These are phyloP conservation scores for Microctenopoma lineatum DNA, from an alignment of 2,797 vertebrate species.

Conservation along the genomic window DNA sequence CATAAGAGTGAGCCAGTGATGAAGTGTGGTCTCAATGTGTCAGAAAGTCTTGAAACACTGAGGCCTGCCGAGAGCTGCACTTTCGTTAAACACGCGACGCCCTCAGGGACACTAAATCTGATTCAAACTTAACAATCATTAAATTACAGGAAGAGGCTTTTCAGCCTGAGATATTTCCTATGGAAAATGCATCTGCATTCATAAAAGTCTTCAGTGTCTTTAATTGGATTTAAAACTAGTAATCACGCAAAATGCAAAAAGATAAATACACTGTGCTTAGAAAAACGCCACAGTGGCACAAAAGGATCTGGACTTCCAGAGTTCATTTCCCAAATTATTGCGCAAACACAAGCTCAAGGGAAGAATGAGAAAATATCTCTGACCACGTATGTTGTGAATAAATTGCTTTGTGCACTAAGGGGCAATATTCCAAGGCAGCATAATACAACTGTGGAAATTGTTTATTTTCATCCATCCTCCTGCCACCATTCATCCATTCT, in stretches of 20 bases:
- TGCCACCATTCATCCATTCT: conserved; percentile 69
- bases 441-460: conserved; percentile 65
- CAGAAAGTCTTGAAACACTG: conserved; percentile 24
- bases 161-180: conserved; percentile 60
- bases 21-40: conserved; percentile 39
- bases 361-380: conserved; percentile 37
- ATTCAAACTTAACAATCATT: conserved; percentile 39
- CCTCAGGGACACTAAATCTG: conserved; percentile 8
- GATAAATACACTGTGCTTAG: conserved; percentile 34
- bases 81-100: conserved; percentile 2
- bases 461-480: conserved; percentile 72
- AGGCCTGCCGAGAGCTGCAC: conserved; percentile 27
- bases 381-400: conserved; percentile 56
- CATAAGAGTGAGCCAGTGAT: conserved; percentile 31
- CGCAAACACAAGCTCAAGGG: conserved; percentile 33
- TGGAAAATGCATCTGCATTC: conserved; percentile 66
- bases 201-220: conserved; percentile 44
- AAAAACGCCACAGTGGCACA: conserved; percentile 7
- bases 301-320: conserved; percentile 34
- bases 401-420: conserved; percentile 56
- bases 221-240: conserved; percentile 77
- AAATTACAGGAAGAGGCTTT: conserved; percentile 43
- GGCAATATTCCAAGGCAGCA: conserved; percentile 67
- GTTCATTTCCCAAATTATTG: conserved; percentile 41
- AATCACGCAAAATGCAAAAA: conserved; percentile 44